A percentile compares a stretch with the other conserved stretches of the same genome.
Conservation (phyloP, 2,113 vertebrate species). For the Oncorhynchus tshawytscha region DNA sequence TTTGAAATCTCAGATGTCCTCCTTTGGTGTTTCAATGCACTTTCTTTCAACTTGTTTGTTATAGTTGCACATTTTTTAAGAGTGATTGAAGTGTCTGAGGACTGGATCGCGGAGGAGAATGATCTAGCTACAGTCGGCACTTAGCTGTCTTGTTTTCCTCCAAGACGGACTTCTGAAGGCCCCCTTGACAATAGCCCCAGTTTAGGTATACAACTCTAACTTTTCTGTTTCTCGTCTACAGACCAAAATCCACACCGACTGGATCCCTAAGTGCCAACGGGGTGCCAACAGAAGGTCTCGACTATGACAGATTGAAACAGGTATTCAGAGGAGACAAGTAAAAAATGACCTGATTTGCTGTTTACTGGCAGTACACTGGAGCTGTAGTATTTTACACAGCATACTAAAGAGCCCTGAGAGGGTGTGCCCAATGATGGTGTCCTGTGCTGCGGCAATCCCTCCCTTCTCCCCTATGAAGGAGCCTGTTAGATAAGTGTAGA, state of each 20-base stretch:
- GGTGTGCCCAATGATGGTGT: slow-evolving; percentile 34
- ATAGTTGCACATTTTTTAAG: background rate
- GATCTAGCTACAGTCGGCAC: background rate
- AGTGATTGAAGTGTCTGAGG: background rate
- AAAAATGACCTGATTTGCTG: background rate
- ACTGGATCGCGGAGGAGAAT: background rate
- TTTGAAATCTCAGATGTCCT: slow-evolving; percentile 10
- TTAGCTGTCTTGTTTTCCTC: background rate
- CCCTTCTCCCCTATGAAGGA: slow-evolving; percentile 45
- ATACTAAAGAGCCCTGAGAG: background rate
- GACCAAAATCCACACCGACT: slow-evolving; percentile 90
- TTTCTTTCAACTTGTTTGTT: slow-evolving; percentile 4
- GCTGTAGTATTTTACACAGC: background rate
- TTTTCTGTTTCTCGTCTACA: slow-evolving; percentile 52
- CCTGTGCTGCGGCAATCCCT: slow-evolving; percentile 15
- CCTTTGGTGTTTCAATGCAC: background rate
- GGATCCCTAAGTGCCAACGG: slow-evolving; percentile 95
- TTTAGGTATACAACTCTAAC: background rate
- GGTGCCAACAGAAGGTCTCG: slow-evolving; percentile 88
- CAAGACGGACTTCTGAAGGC: background rate
- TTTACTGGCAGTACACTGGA: background rate
- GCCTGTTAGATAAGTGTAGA: slow-evolving; percentile 52
- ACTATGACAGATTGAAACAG: slow-evolving; percentile 98
- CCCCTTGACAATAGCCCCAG: background rate
- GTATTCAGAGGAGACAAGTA: slow-evolving; percentile 57